Evolutionary conservation across 2,888 invertebrate species (phyloP), one percentile per base, ranked within the genome.

Genomic region (Tenthredo distinguenda): DNA sequence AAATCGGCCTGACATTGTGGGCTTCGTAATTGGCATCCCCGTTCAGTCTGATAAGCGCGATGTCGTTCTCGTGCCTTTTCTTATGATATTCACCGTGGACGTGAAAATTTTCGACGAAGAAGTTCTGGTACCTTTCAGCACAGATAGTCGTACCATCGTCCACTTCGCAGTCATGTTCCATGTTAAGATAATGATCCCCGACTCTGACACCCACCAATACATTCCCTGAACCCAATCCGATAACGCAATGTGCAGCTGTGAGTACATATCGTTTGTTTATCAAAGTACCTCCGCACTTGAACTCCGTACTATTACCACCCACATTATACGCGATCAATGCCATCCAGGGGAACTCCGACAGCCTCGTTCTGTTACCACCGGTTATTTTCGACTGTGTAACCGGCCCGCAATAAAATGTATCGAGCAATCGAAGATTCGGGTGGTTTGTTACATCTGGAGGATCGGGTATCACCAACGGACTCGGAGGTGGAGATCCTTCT

Each of bases 291-390:
- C 93, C 93, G 83, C 91, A 93, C 74, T 89, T 91, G 85, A 90
- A 92, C 83, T 91, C 90, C 9, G 86, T 86, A 7, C 7, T 9
- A 3, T 40, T 18, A 87, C 92, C 88, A 92, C 92, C 88, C 62
- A 91, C 91, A n/a, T 91, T 88, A 87, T 97, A 97, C 1, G 95
- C 95, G n/a, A 97, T 91, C 1, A 97, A 93, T 0, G 96, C 96
- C 96, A 97, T 96, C 97, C 97, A 97, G 0, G 97, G 97, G 93
- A 95, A 96, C 88, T 97, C 96, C 62, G 94, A 95, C 4, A 96
- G 91, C 0, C 92, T 92, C 0, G 97, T 96, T 86, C 94, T 93
- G 71, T 95, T 94, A 0, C 97, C 97, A 3, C 95, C 95, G 37
- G 95, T 93, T 74, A 97, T 95, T 88, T 95, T 95, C 71, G 95